Base-by-base conservation (phyloP, 2,888 invertebrate species). In the Habroteleia sp. region DNA sequence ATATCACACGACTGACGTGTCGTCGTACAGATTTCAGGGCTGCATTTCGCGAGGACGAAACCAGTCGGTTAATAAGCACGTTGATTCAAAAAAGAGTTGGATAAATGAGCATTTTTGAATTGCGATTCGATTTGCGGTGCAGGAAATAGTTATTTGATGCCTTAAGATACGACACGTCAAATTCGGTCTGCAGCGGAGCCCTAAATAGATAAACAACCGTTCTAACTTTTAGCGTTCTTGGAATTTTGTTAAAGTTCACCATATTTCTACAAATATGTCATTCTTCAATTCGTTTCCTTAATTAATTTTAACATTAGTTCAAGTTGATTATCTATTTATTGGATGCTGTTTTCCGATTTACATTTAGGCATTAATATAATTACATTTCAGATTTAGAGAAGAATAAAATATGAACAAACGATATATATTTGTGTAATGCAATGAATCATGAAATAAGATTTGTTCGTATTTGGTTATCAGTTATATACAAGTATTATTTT, bases 151-250 rank as follows among this genome's bases (percentile, higher is more conserved):
- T n/a, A n/a, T 20, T 20, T 20, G 20, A 4, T 20, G 4, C 2
- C 25, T 11, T 37, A 7, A n/a, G 11, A 48, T 46, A 52, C 5
- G 5, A 3, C 8, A 14, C 25, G 8, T 17, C 39, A 8, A 3
- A 58, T 71, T 77, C 73, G 80, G 77, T 65, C 72, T 77, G 76
- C 79, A 84, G 83, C 82, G 84, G 84, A 77, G 84, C 84, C 83
- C 83, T 84, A 81, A 84, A 81, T 80, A 66, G 81, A 80, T 78
- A 79, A 75, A 60, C 82, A 83, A 23, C 37, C 11, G 78, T 74
- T 77, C 75, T 73, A 69, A 63, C 42, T 31, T 76, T n/a, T n/a
- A 20, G 4, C 4, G 20, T 77, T 29, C 33, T 27, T 13, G 8
- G 27, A 66, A 29, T 42, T 54, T 27, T 37, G 23, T 5, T 17